Base-by-base conservation (phyloP, 2,113 vertebrate genomes). In the Nanorana parkeri region DNA sequence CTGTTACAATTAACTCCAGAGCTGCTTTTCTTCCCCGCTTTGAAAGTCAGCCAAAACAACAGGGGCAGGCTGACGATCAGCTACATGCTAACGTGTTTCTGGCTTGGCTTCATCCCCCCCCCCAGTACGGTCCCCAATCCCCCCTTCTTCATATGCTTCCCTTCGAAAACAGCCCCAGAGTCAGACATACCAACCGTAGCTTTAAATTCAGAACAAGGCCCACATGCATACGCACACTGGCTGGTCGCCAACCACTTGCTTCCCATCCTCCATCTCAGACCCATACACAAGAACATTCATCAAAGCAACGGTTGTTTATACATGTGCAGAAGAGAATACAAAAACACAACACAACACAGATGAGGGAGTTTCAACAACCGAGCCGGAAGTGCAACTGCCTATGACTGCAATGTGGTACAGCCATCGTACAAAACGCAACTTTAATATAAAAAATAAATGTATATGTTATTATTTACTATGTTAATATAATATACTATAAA, bases 1-100 rank as follows among this genome's bases (percentile, higher is more conserved):
- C 65, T 5, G 88, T 85, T 83, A 87, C 89, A 93, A 92, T 92
- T 90, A 93, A 88, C 84, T 84, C 84, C 85, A 84, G 81, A 56
- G 81, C 82, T 85, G 84, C 81, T 88, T 86, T 87, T 0, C 72
- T 69, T 54, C n/a, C 21, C 32, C 26, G 8, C 1, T 84, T 87
- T 92, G 88, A 93, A 92, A 92, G 87, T 87, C 88, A 88, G 93
- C 88, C 91, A 90, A 91, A 89, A 87, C 85, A 64, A 86, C 80
- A 85, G 64, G 17, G 54, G 80, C 84, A 67, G 41, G 15, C 58
- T 77, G 84, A 74, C 84, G 65, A 87, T 8, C 47, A 84, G 85
- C 66, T 79, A 83, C 85, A 66, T 20, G 66, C 82, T 85, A 86
- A 88, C 29, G 61, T 24, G 52, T 17, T 32, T 24, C 77, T 77